Base-by-base conservation (phyloP, 2,888 invertebrate species). In the Fissipunctia ypsillon region DNA sequence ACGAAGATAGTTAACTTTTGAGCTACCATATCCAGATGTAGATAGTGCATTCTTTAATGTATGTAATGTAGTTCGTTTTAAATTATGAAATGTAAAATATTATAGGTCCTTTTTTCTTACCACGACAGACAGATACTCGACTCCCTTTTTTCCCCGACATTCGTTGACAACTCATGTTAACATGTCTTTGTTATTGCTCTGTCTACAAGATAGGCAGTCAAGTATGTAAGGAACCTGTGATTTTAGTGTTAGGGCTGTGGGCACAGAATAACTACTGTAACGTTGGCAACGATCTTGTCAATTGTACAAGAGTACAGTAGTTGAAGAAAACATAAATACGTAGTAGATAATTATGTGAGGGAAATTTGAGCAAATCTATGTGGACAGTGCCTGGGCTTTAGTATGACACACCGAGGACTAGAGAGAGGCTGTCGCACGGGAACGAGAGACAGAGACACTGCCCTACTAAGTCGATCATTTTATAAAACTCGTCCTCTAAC, bases 61-160 rank as follows among this genome's bases (percentile, higher is more conserved):
- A 9, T 63, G 22, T 63, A 28, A 43, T 31, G 14, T 45, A n/a
- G 41, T 61, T 43, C 6, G 1, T 43, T 28, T 41, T 25, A 25
- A 41, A 41, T 16, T 2, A n/a, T 14, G 4, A 45, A 31, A n/a
- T 63, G 2, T 45, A 10, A 35, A 59, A 35, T 59, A 14, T n/a
- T 22, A n/a, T 10, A 16, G 9, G 1, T 16, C 12, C n/a, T 52
- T 60, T 41, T 73, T 73, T 73, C 73, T 60, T 28, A 19, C 9
- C 59, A 73, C 43, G 52, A 60, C 60, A 60, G 73, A 73, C 16
- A 35, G 5, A 57, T 60, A 65, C 69, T 70, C 5, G 66, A 71
- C 41, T 45, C 31, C 41, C 14, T 31, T n/a, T n/a, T n/a, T n/a
- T n/a, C n/a, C n/a, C n/a, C n/a, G n/a, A 43, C 48, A 72, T 25